Evolutionary conservation across 2,888 invertebrate genomes (phyloP), one percentile per base, ranked within the genome.

Genomic region (Hetaerina titia): DNA sequence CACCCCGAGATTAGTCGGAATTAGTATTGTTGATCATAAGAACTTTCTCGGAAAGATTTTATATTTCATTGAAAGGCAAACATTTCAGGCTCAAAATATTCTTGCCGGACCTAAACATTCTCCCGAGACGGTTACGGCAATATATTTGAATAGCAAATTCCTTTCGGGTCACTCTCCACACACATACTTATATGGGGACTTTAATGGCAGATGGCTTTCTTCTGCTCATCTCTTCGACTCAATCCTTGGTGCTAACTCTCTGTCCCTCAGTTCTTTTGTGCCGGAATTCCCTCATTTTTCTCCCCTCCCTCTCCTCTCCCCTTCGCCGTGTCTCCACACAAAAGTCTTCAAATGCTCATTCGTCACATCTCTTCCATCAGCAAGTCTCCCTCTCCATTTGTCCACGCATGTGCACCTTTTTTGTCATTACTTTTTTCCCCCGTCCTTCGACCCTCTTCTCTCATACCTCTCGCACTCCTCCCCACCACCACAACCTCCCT

Each of bases 301-400:
- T 69, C 69, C 17, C 19, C 19, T 19, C 19, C 15, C n/a, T 69
- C 69, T 7, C 8, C 69, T n/a, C 2, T 22, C 69, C 22, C 69
- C 69, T 19, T n/a, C 69, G 22, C n/a, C n/a, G 22, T 22, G 69
- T 69, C 69, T 69, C 69, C 69, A 5, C 69, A 69, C 69, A 22
- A 69, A 69, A 69, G 69, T 69, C 69, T 69, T 69, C 69, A 69
- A 69, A 69, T 69, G n/a, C 69, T 69, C 69, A 69, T 69, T 69
- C 69, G 69, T 69, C 69, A 69, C 69, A 69, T 69, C 69, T 69
- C 69, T 69, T 69, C n/a, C 69, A n/a, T n/a, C 69, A 17, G 9
- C 69, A 9, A 69, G 5, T 69, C 69, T 69, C 69, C 69, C 69
- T 22, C 69, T 45, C n/a, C 63, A 63, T 63, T 63, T 19, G 1